Base-by-base conservation (phyloP, 2,113 vertebrate species). In the Mystacornis crossleyi region DNA sequence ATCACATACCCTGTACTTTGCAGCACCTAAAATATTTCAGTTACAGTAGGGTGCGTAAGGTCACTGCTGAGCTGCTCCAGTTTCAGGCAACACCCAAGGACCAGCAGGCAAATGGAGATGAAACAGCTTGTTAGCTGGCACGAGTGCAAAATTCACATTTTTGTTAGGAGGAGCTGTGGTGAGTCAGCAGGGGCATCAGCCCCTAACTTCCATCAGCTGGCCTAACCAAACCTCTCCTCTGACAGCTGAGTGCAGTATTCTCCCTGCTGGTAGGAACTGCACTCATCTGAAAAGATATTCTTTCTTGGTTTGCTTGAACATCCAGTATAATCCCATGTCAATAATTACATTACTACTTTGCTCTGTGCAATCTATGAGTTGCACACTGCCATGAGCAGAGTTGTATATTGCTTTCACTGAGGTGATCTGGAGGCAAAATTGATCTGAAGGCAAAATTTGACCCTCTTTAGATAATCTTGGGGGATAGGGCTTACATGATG, bases 1-100 rank as follows among this genome's bases (percentile, higher is more conserved):
- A 19, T 31, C 42, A 53, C 61, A 38, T 10, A 67, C 3, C 18
- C 33, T 54, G 20, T 54, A 42, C 17, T 88, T 62, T 60, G 20
- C 53, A 80, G 71, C 53, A 51, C 18, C 26, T 75, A 47, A 47
- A 93, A 42, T 11, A 85, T 26, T 19, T 38, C 36, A 53, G 36
- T 31, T 40, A 2, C 23, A 31, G 25, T 4, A 45, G 25, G 29
- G 34, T 34, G 19, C 0, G 0, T 24, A 48, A 78, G 9, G 48
- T 50, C 38, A 71, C 0, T 29, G 47, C 24, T n/a, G 51, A 70
- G 50, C 42, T 36, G 38, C 25, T 38, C 3, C 15, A 33, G 25
- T 25, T 70, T 23, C 36, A 87, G 66, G 29, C 10, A 70, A 50
- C 66, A 60, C 11, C 14, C 33, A 62, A 50, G 69, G 18, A 71